A percentile compares a stretch with the other conserved stretches of the same genome.
Conservation (phyloP, 1,140 invertebrate genomes). For the Drosophila sucinea region DNA sequence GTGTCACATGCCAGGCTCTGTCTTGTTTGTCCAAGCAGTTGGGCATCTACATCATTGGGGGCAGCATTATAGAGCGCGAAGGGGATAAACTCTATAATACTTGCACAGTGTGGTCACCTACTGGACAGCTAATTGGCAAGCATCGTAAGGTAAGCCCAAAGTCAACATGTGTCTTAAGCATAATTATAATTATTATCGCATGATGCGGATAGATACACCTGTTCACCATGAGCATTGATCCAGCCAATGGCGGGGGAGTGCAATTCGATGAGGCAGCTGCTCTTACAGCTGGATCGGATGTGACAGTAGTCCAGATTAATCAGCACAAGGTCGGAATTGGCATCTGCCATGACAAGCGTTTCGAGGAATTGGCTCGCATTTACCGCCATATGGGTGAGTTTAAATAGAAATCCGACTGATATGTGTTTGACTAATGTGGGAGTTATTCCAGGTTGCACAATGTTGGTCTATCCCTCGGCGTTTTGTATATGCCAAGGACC, state of each 20-base stretch:
- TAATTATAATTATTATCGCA: background rate
- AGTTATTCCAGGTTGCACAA: slow-evolving; percentile 87
- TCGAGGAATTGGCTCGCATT: slow-evolving; percentile 93
- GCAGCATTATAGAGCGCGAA: slow-evolving; percentile 92
- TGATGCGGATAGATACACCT: slow-evolving; percentile 88
- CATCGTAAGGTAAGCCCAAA: slow-evolving; percentile 86
- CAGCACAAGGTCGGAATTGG: slow-evolving; percentile 92
- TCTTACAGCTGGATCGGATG: slow-evolving; percentile 88
- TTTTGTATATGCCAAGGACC: slow-evolving; percentile 99
- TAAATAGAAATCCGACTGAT: background rate
- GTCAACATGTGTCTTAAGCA: background rate
- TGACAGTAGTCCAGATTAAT: slow-evolving; percentile 90
- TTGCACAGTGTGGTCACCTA: slow-evolving; percentile 92
- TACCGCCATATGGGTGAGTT: slow-evolving; percentile 86
- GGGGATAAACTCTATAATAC: slow-evolving; percentile 91
- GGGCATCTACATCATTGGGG: slow-evolving; percentile 92
- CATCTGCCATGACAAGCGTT: slow-evolving; percentile 97
- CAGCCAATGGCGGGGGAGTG: slow-evolving; percentile 87
- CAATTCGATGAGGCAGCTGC: slow-evolving; percentile 95
- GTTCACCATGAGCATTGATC: slow-evolving; percentile 96
- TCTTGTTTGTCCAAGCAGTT: slow-evolving; percentile 90
- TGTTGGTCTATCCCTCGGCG: slow-evolving; percentile 95
- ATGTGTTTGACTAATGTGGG: background rate
- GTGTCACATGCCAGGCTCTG: slow-evolving; percentile 88
- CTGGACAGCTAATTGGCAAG: slow-evolving; percentile 89